Percentiles rank a stretch among this genome's conserved stretches.
These are phyloP conservation scores for Trididemnum clinides DNA, from an alignment of 23 tunicate genomes.

Conservation along the genomic window DNA sequence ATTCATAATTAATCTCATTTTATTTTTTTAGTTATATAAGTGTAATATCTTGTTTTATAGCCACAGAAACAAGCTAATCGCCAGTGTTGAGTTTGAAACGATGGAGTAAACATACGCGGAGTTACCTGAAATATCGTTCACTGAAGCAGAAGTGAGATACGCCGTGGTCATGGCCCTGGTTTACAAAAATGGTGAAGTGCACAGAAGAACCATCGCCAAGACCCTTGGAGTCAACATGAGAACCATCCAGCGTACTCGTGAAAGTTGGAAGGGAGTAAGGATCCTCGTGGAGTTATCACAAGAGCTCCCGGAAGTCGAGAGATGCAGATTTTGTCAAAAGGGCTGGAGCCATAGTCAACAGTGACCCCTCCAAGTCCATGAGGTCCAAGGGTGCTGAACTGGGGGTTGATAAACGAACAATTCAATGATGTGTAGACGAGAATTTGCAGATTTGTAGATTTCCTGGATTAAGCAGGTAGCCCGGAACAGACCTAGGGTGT, in stretches of 20 bases:
- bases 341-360: background rate
- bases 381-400: background rate
- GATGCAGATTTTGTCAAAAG: background rate
- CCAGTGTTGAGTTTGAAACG: no score
- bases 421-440: background rate
- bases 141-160: background rate
- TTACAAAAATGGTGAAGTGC: background rate
- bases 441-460: background rate
- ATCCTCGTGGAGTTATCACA: background rate
- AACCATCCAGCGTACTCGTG: background rate
- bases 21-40: background rate
- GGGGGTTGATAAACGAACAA: background rate
- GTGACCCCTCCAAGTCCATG: background rate
- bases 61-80: no score
- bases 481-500: background rate
- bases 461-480: background rate
- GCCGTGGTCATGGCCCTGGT: background rate
- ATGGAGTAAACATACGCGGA: background rate
- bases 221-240: background rate
- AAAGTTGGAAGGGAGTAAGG: background rate
- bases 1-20: background rate
- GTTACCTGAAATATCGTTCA: background rate
- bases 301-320: background rate
- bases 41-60: background rate
- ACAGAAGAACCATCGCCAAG: background rate